A percentile compares a stretch with the other conserved stretches of the same genome.
Conservation (phyloP, 2,888 invertebrate species). For the Eledona agricola region DNA sequence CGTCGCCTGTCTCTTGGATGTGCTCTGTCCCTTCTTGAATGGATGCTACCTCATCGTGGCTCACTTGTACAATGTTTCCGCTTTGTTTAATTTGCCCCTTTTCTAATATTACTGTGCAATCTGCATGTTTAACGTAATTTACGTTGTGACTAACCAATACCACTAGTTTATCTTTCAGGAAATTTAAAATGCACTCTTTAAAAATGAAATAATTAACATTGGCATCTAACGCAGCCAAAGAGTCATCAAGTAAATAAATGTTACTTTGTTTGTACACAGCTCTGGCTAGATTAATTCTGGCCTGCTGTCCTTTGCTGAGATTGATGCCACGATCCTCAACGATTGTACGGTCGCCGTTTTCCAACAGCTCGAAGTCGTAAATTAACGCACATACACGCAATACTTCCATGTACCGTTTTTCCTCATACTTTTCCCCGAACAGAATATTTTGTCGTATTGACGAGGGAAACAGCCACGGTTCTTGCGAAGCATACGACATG, state of each 20-base stretch:
- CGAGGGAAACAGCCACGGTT: slow-evolving; percentile 70
- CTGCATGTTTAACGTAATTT: slow-evolving; percentile 37
- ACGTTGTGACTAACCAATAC: slow-evolving; percentile 45
- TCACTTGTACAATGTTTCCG: slow-evolving; percentile 44
- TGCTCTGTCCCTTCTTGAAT: slow-evolving; percentile 22
- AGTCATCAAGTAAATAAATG: slow-evolving; percentile 81
- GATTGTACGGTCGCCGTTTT: slow-evolving; percentile 76
- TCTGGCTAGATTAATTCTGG: slow-evolving; percentile 79
- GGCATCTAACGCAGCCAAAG: slow-evolving; percentile 80
- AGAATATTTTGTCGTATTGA: slow-evolving; percentile 80
- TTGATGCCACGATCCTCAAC: slow-evolving; percentile 84
- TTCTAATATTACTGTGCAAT: slow-evolving; percentile 44
- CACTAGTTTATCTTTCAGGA: slow-evolving; percentile 46
- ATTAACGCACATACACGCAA: slow-evolving; percentile 71
- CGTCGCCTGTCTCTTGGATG: slow-evolving; percentile 31
- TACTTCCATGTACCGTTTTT: slow-evolving; percentile 67
- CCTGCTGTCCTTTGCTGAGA: slow-evolving; percentile 85
- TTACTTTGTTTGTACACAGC: slow-evolving; percentile 80
- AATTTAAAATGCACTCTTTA: slow-evolving; percentile 65
- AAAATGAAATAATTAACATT: slow-evolving; percentile 77
- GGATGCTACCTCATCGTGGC: slow-evolving; percentile 45
- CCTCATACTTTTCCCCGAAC: slow-evolving; percentile 72
- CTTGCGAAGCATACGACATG: slow-evolving; percentile 68
- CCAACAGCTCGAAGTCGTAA: slow-evolving; percentile 65
- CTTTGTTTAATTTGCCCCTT: slow-evolving; percentile 45